A percentile compares a stretch with the other conserved stretches of the same genome.
Evolutionary conservation across 2,797 vertebrate species (phyloP).

Genomic region (Anabas testudineus): DNA sequence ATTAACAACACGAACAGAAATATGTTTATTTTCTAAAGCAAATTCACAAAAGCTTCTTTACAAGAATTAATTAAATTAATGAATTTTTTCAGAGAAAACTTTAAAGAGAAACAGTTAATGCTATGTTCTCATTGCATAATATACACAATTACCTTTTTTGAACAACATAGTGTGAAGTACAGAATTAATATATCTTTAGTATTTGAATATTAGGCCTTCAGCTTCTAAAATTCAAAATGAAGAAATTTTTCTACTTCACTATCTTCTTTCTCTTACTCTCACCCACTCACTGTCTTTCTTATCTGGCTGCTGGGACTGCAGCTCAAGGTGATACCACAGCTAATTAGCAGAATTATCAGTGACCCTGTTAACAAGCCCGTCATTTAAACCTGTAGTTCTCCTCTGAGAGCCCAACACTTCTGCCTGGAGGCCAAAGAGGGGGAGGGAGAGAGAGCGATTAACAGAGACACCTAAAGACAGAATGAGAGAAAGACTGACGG

Average conservation of each 20-base stretch:
- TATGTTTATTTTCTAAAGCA: background rate
- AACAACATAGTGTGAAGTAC: conserved; percentile 12
- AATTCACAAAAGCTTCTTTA: conserved; percentile 3
- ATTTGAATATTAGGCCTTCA: background rate
- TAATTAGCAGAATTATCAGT: conserved; percentile 84
- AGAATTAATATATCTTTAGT: conserved; percentile 6
- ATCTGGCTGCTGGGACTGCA: conserved; percentile 69
- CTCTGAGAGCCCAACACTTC: conserved; percentile 68
- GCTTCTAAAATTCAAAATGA: conserved; percentile 2
- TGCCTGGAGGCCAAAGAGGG: conserved; percentile 49
- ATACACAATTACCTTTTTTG: conserved; percentile 43
- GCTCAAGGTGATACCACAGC: conserved; percentile 80
- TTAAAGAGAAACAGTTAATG: conserved; percentile 16
- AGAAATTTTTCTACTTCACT: conserved; percentile 2
- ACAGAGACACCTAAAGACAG: conserved; percentile 33
- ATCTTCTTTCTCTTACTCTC: conserved; percentile 22
- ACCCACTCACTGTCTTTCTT: conserved; percentile 40
- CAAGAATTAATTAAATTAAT: conserved; percentile 32
- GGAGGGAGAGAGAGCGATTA: conserved; percentile 12
- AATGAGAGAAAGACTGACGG: conserved; percentile 27
- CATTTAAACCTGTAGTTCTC: conserved; percentile 77
- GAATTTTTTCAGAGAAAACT: conserved; percentile 14
- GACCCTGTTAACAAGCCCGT: conserved; percentile 80
- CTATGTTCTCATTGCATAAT: conserved; percentile 21
- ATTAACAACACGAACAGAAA: conserved; percentile 7